Percentiles rank a stretch among this genome's conserved stretches.
Conservation (phyloP, 2,797 vertebrate species). For the Urophycis tenuis region DNA sequence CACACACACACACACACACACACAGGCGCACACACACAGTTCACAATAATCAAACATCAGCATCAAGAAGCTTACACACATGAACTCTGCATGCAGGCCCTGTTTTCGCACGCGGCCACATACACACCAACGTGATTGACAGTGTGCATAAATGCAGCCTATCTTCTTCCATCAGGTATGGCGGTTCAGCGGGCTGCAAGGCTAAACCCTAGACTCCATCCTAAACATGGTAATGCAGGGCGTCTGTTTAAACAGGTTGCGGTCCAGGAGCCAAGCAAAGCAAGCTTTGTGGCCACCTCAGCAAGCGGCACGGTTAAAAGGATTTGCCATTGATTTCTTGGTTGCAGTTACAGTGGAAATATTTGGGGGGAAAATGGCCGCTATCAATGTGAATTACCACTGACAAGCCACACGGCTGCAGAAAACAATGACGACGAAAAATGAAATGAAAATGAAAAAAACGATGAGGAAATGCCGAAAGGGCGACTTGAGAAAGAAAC, state of each 20-base stretch:
- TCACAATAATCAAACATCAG: neutral
- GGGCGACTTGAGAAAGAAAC: conserved; percentile 35
- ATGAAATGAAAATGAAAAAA: conserved; percentile 43
- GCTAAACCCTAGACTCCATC: conserved; percentile 54
- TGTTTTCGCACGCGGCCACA: conserved; percentile 12
- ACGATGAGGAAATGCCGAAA: conserved; percentile 10
- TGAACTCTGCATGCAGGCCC: conserved; percentile 15
- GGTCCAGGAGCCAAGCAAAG: conserved; percentile 66
- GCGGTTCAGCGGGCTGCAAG: conserved; percentile 41
- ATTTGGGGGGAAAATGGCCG: conserved; percentile 63
- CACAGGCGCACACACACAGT: no score
- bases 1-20: no score
- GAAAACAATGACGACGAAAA: conserved; percentile 24
- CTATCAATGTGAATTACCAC: conserved; percentile 66
- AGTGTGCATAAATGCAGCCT: conserved; percentile 44
- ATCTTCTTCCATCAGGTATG: conserved; percentile 57
- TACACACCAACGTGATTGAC: conserved; percentile 34
- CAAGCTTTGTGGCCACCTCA: conserved; percentile 61
- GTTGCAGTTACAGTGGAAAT: conserved; percentile 69
- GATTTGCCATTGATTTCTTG: conserved; percentile 65
- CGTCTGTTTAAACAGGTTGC: conserved; percentile 57
- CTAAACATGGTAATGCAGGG: conserved; percentile 50
- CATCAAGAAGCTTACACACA: neutral
- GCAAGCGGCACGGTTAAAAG: conserved; percentile 65
- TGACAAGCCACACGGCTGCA: conserved; percentile 59